Conservation (phyloP, 2,113 vertebrate species). For the Dasyornis broadbenti region DNA sequence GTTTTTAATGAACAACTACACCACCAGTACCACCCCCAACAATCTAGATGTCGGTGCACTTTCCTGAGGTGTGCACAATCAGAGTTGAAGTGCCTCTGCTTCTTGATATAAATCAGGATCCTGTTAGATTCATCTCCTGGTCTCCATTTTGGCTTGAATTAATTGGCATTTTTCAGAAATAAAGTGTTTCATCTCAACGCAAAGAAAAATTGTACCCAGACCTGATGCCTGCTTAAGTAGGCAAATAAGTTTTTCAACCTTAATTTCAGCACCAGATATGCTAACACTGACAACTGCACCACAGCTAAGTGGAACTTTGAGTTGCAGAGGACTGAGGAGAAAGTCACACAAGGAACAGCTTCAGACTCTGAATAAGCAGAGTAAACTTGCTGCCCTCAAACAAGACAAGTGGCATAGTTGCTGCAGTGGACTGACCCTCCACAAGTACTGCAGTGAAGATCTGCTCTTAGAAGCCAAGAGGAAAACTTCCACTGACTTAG, state of each 20-base stretch:
- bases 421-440: background rate
- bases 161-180: background rate
- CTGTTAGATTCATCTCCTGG: background rate
- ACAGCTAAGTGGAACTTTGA: accelerated
- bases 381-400: background rate
- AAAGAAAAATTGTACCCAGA: background rate
- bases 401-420: background rate
- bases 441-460: background rate
- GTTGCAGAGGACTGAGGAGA: background rate
- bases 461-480: background rate
- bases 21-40: background rate
- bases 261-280: background rate
- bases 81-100: background rate
- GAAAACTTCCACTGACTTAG: background rate
- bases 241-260: background rate
- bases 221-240: background rate
- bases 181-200: background rate
- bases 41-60: background rate
- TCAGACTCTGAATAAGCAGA: background rate
- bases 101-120: background rate
- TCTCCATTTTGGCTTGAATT: background rate
- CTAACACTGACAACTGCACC: background rate
- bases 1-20: background rate
- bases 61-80: background rate
- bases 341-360: background rate